Evolutionary conservation across 2,113 vertebrate genomes (phyloP).

Genomic region (Odobenus rosmarus): DNA sequence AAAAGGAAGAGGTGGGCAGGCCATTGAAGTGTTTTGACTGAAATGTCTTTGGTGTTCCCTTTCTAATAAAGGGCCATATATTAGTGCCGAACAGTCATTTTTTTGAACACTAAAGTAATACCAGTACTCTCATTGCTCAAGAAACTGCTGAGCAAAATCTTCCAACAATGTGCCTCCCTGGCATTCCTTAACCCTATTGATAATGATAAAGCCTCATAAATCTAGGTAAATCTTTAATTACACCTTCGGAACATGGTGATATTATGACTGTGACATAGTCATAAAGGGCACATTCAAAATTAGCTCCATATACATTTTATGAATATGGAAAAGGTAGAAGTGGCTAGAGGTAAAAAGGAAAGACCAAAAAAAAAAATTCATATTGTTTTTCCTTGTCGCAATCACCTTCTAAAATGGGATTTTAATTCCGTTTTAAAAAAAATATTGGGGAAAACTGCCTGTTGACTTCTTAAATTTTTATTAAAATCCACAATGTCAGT

Average conservation of each 20-base stretch:
- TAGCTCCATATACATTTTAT: constrained; percentile 80
- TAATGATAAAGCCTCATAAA: constrained; percentile 87
- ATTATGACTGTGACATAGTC: constrained; percentile 83
- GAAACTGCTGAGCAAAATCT: constrained; percentile 87
- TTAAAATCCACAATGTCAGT: not conserved
- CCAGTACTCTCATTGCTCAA: constrained; percentile 77
- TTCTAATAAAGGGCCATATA: constrained; percentile 79
- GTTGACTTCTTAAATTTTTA: not conserved
- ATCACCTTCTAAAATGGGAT: constrained; percentile 36
- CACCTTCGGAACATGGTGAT: constrained; percentile 80
- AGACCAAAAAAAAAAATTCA: not conserved
- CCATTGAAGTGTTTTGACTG: not conserved
- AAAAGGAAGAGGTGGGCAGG: not conserved
- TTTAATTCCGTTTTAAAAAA: constrained; percentile 15
- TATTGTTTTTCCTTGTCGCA: constrained; percentile 55
- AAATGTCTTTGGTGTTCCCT: constrained; percentile 64
- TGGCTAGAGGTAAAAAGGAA: constrained; percentile 62
- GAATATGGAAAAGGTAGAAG: constrained; percentile 62
- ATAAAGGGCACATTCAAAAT: constrained; percentile 84
- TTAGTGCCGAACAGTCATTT: constrained; percentile 76
- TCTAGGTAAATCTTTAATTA: constrained; percentile 88
- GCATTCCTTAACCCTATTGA: constrained; percentile 87
- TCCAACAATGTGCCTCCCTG: constrained; percentile 83
- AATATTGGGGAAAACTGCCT: not conserved
- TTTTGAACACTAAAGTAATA: constrained; percentile 83